These are phyloP conservation scores for Muscicapa striata DNA, from an alignment of 2,797 vertebrate genomes.

Conservation along the genomic window DNA sequence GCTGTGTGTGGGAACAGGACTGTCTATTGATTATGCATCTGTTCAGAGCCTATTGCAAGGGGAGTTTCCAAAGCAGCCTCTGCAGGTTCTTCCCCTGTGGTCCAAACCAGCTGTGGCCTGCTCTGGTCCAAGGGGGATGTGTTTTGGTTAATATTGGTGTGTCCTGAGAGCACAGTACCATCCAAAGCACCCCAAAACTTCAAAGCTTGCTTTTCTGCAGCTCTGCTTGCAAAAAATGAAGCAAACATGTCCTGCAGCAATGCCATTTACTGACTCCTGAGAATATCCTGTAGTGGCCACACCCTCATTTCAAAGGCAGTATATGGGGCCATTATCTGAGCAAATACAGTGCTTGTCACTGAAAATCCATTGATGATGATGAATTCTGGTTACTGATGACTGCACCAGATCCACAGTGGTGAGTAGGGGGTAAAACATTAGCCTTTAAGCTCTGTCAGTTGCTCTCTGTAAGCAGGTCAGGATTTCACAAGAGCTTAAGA, in stretches of 20 bases:
- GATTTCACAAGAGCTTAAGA: background rate
- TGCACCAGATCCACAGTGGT: background rate
- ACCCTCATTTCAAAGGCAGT: slow-evolving; percentile 46
- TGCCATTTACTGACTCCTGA: background rate
- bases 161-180: background rate
- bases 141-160: background rate
- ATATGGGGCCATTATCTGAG: slow-evolving; percentile 27
- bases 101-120: background rate
- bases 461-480: background rate
- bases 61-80: background rate
- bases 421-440: slow-evolving; percentile 35
- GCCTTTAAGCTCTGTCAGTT: slow-evolving; percentile 1
- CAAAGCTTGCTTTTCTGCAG: slow-evolving; percentile 13
- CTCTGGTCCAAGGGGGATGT: background rate
- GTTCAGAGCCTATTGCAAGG: background rate
- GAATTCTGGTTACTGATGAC: slow-evolving; percentile 30
- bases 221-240: background rate
- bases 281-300: background rate
- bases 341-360: slow-evolving; percentile 49
- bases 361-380: slow-evolving; percentile 53
- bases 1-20: background rate
- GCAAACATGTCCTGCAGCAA: background rate
- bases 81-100: background rate
- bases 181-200: background rate
- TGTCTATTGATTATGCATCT: background rate